phyloP scores from a whole-genome alignment of 2,888 invertebrate species.

The Homarus gammarus region DNA sequence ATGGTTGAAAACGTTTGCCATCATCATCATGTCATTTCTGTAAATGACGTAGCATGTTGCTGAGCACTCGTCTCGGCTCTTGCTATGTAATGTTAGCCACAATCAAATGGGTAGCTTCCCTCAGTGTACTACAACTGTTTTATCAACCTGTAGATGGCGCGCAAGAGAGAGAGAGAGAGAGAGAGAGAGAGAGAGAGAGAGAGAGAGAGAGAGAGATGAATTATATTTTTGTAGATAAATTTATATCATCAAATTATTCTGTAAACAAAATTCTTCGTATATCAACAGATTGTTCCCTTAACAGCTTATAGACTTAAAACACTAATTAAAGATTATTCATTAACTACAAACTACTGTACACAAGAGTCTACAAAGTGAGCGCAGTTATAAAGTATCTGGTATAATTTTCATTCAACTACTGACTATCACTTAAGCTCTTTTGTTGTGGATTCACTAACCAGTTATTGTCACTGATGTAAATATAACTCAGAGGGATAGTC shows the following conservation, averaged over 20 bases:
- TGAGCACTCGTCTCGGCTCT: neutral
- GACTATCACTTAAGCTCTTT: neutral
- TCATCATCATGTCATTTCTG: neutral
- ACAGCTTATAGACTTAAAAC: too few species aligned
- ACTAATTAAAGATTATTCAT: too few species aligned
- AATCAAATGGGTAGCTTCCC: neutral
- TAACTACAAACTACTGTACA: too few species aligned
- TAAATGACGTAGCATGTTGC: neutral
- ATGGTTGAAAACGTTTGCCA: neutral
- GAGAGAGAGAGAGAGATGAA: neutral
- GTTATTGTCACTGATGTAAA: too few species aligned
- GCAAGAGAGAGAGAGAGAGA: slow-evolving; percentile 17
- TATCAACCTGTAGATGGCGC: neutral
- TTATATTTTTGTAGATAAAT: neutral
- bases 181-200: slow-evolving; percentile 40
- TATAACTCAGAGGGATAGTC: too few species aligned
- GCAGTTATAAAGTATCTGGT: too few species aligned
- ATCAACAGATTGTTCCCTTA: too few species aligned
- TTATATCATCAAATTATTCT: neutral
- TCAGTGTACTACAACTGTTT: too few species aligned
- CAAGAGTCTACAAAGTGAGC: too few species aligned
- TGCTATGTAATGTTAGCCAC: neutral
- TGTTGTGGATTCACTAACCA: too few species aligned
- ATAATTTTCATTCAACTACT: too few species aligned
- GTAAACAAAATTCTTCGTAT: neutral